Conservation (phyloP, 2,888 invertebrate genomes). For the Cheilosia pagana region DNA sequence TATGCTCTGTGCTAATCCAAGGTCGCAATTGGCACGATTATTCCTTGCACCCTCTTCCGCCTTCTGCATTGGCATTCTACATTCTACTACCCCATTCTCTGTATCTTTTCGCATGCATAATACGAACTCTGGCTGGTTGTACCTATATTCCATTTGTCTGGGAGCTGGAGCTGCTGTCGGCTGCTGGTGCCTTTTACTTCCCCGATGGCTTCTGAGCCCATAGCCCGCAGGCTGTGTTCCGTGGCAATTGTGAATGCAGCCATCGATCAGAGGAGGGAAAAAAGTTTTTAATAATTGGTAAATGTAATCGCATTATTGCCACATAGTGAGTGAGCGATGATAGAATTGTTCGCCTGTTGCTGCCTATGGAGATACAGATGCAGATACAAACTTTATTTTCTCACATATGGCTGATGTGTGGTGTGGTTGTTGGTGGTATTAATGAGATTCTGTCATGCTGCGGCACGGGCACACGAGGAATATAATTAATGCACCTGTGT, state of each 20-base stretch:
- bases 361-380: constrained; percentile 25
- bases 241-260: constrained; percentile 59
- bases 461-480: constrained; percentile 56
- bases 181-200: constrained; percentile 64
- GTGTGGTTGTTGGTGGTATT: constrained; percentile 65
- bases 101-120: constrained; percentile 72
- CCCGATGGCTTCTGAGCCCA: constrained; percentile 71
- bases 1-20: constrained; percentile 70
- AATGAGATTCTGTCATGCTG: constrained; percentile 68
- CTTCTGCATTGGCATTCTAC: constrained; percentile 65
- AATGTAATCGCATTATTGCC: constrained; percentile 75
- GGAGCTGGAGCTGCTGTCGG: constrained; percentile 49
- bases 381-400: constrained; percentile 32
- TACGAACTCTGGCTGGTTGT: constrained; percentile 11
- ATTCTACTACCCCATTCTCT: constrained; percentile 69
- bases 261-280: constrained; percentile 56
- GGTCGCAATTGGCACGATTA: constrained; percentile 75
- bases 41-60: constrained; percentile 71
- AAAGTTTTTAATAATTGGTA: constrained; percentile 74
- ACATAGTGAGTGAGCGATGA: constrained; percentile 74
- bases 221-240: constrained; percentile 48
- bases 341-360: constrained; percentile 75
- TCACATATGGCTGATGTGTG: constrained; percentile 54
- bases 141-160: constrained; percentile 51
- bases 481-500: constrained; percentile 59